Evolutionary conservation across 2,113 vertebrate species (phyloP).

Genomic region (Suncus etruscus): DNA sequence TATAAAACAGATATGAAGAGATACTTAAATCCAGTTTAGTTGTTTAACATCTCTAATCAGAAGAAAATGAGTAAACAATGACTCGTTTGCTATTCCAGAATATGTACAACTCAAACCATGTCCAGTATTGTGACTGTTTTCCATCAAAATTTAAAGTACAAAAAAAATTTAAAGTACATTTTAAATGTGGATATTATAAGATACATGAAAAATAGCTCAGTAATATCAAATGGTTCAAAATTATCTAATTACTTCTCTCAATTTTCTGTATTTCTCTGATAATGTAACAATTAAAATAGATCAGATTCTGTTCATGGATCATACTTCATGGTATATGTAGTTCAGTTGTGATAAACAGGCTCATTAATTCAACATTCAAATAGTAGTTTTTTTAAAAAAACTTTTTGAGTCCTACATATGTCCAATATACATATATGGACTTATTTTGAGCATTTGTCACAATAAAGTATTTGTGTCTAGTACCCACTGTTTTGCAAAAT

Average conservation of each 20-base stretch:
- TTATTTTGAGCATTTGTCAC: background rate
- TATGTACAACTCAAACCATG: background rate
- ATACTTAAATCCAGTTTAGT: background rate
- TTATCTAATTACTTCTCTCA: background rate
- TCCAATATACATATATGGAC: background rate
- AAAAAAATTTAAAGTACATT: background rate
- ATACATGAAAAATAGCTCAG: background rate
- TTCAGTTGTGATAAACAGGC: background rate
- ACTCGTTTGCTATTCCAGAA: background rate
- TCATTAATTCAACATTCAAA: constrained; percentile 32
- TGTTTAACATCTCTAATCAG: background rate
- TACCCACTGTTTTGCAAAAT: background rate
- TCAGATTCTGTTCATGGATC: background rate
- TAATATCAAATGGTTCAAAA: background rate
- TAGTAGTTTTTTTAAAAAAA: background rate
- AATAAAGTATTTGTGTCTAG: background rate
- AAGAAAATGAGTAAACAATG: background rate
- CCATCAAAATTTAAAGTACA: background rate
- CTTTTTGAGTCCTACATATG: background rate
- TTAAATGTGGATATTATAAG: background rate
- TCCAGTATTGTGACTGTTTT: background rate
- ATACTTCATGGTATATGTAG: background rate
- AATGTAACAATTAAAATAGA: background rate
- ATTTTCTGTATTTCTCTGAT: background rate
- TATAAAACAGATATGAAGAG: background rate